Evolutionary conservation across 2,797 vertebrate species (phyloP).

Genomic region (Pangasius macronema): DNA sequence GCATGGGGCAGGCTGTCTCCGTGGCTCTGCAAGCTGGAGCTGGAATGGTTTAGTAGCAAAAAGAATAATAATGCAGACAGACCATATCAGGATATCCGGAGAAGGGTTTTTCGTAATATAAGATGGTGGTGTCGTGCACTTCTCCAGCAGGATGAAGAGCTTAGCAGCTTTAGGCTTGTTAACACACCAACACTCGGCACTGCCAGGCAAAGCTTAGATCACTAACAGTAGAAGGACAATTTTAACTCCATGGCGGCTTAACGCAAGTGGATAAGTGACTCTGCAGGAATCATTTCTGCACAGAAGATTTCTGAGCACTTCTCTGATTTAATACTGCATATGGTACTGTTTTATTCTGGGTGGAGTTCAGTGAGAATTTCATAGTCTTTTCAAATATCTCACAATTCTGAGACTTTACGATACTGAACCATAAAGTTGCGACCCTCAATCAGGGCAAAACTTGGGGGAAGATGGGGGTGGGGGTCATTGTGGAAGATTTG

Average conservation of each 20-base stretch:
- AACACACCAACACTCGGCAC: slow-evolving; percentile 35
- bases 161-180: slow-evolving; percentile 52
- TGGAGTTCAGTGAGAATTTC: neutral
- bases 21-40: neutral
- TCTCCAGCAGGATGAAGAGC: slow-evolving; percentile 41
- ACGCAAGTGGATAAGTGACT: slow-evolving; percentile 32
- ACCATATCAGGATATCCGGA: neutral
- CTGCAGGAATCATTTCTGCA: neutral
- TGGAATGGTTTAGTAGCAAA: neutral
- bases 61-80: neutral
- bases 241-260: slow-evolving; percentile 34
- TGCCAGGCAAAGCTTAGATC: slow-evolving; percentile 38
- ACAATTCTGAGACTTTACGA: neutral
- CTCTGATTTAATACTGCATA: neutral
- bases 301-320: neutral
- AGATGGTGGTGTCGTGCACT: slow-evolving; percentile 21
- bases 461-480: neutral
- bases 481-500: neutral
- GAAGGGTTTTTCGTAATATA: neutral
- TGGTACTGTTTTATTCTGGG: neutral
- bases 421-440: neutral
- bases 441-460: neutral
- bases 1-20: neutral
- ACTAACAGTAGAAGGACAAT: slow-evolving; percentile 30
- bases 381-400: neutral